phyloP scores from a whole-genome alignment of 2,797 vertebrate genomes.

The Danio albolineatus region DNA sequence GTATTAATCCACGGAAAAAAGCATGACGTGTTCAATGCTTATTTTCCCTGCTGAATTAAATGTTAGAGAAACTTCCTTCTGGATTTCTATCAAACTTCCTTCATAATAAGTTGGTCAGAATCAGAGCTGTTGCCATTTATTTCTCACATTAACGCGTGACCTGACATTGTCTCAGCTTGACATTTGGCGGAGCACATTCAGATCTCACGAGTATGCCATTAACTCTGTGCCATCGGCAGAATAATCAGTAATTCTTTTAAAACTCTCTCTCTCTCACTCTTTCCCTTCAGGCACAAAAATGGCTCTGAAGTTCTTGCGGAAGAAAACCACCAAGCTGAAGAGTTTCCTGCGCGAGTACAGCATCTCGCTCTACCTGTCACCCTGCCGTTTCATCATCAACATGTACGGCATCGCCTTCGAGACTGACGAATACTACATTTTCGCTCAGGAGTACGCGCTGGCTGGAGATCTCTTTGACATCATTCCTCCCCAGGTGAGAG shows the following conservation, averaged over 20 bases:
- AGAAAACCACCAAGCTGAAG: slow-evolving; percentile 88
- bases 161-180: not conserved
- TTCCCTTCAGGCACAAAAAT: slow-evolving; percentile 79
- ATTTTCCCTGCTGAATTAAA: too few relatives aligned
- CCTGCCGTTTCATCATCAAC: slow-evolving; percentile 87
- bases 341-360: slow-evolving; percentile 86
- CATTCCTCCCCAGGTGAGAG: slow-evolving; percentile 85
- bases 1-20: too few relatives aligned
- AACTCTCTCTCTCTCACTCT: slow-evolving; percentile 3
- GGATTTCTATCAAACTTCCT: not conserved
- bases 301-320: slow-evolving; percentile 86
- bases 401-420: slow-evolving; percentile 87
- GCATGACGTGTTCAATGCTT: too few relatives aligned
- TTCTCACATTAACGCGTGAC: slow-evolving; percentile 3
- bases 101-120: not conserved
- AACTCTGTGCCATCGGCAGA: slow-evolving; percentile 2
- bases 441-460: slow-evolving; percentile 86
- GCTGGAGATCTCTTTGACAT: slow-evolving; percentile 88
- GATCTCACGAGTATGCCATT: slow-evolving; percentile 29
- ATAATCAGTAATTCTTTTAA: slow-evolving; percentile 26
- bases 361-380: slow-evolving; percentile 85
- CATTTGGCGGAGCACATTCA: slow-evolving; percentile 35
- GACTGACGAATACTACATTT: slow-evolving; percentile 86
- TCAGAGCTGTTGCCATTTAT: not conserved
- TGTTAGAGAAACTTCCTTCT: not conserved